Percentiles rank a stretch among this genome's conserved stretches.
These are phyloP conservation scores for Lordiphosa collinella DNA, from an alignment of 1,140 invertebrate species.

Conservation along the genomic window DNA sequence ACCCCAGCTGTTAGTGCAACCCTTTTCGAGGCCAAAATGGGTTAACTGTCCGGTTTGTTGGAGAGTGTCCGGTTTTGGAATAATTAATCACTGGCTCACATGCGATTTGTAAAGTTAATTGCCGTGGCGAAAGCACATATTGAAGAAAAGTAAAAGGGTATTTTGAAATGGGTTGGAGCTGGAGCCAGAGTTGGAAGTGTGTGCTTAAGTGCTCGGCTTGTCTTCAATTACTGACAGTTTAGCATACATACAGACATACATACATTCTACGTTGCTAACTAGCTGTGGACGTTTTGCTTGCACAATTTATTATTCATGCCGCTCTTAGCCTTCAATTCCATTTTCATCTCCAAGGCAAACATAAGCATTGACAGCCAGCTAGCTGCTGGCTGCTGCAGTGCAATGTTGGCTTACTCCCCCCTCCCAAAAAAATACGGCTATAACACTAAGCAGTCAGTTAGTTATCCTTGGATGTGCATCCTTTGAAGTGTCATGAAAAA, in stretches of 20 bases:
- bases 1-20: slow-evolving; percentile 63
- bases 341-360: slow-evolving; percentile 11
- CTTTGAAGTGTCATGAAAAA: slow-evolving; percentile 61
- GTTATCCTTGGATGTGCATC: slow-evolving; percentile 29
- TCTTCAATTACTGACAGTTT: slow-evolving; percentile 71
- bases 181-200: background rate
- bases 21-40: slow-evolving; percentile 68
- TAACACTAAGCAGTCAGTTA: slow-evolving; percentile 16
- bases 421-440: background rate
- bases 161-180: background rate
- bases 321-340: slow-evolving; percentile 2
- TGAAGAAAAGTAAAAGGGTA: slow-evolving; percentile 12
- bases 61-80: slow-evolving; percentile 72
- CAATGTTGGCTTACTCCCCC: slow-evolving; percentile 38
- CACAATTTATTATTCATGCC: slow-evolving; percentile 61
- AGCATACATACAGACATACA: slow-evolving; percentile 58
- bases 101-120: slow-evolving; percentile 78
- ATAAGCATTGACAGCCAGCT: slow-evolving; percentile 20
- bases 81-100: slow-evolving; percentile 77
- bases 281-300: slow-evolving; percentile 7
- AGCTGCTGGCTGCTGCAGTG: slow-evolving; percentile 31
- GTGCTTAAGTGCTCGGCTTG: slow-evolving; percentile 62
- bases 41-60: slow-evolving; percentile 62
- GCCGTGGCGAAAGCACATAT: slow-evolving; percentile 67
- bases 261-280: slow-evolving; percentile 47